A percentile compares a stretch with the other conserved stretches of the same genome.
Conservation (phyloP, 1,140 invertebrate genomes). For the Drosophila kanapiae region DNA sequence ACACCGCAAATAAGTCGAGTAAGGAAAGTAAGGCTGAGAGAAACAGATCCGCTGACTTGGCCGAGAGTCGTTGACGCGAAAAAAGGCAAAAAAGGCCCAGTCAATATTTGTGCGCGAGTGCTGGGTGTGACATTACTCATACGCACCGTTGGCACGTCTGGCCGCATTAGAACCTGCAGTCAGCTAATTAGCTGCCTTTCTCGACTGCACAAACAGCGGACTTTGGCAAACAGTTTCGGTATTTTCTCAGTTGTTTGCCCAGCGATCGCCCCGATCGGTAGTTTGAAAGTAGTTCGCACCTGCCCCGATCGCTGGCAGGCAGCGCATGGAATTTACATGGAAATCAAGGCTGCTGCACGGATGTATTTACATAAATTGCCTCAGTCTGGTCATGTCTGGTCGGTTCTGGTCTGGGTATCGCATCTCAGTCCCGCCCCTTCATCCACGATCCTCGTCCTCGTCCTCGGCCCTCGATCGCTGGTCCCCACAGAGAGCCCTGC, state of each 20-base stretch:
- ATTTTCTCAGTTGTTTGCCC: slow-evolving; percentile 21
- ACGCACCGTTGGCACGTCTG: slow-evolving; percentile 65
- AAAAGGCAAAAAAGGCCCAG: slow-evolving; percentile 30
- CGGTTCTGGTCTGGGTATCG: slow-evolving; percentile 25
- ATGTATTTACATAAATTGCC: slow-evolving; percentile 71
- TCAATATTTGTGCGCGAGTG: slow-evolving; percentile 44
- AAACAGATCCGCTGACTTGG: slow-evolving; percentile 55
- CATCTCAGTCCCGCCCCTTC: slow-evolving; percentile 20
- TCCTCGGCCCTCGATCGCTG: slow-evolving; percentile 3
- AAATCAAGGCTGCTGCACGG: slow-evolving; percentile 67
- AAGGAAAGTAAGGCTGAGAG: slow-evolving; percentile 7
- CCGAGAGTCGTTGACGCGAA: slow-evolving; percentile 71
- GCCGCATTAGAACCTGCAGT: slow-evolving; percentile 66
- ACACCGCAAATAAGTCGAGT: background rate
- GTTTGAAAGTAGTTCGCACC: slow-evolving; percentile 80
- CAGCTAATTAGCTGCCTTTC: slow-evolving; percentile 68
- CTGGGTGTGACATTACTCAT: slow-evolving; percentile 78
- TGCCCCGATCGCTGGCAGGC: slow-evolving; percentile 16
- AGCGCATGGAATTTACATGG: slow-evolving; percentile 46
- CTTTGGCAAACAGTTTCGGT: slow-evolving; percentile 28
- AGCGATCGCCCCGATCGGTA: slow-evolving; percentile 45
- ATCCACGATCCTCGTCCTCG: slow-evolving; percentile 5
- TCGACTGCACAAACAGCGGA: slow-evolving; percentile 46
- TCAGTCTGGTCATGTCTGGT: slow-evolving; percentile 7
- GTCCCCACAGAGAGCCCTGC: slow-evolving; percentile 3